Base-by-base conservation (phyloP, 2,888 invertebrate genomes). In the Cephus pygmeus region DNA sequence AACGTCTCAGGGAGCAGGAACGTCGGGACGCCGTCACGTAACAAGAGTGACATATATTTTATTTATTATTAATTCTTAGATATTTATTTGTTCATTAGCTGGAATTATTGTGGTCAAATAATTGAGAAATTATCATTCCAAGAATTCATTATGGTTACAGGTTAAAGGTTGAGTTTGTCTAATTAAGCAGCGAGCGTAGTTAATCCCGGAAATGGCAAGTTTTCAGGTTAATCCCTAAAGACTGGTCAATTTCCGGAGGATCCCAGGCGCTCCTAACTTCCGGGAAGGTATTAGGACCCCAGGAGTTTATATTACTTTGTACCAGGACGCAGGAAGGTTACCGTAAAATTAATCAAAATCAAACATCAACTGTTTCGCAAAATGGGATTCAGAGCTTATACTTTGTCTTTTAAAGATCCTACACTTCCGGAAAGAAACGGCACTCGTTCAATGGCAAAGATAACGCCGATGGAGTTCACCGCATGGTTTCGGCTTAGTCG, bases 401-500 rank as follows among this genome's bases (percentile, higher is more conserved):
- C 23, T 56, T 56, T 2, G 0, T 3, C 56, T 1, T 56, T 56
- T 6, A 0, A 56, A 56, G 56, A 9, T 23, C 6, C 56, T 23
- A 6, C 23, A 56, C 56, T 56, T 56, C 56, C 56, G 23, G 56
- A 56, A 56, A 23, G 56, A 23, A 56, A 56, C 56, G 56, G 56
- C 6, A 3, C 23, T 56, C 56, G 56, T 56, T 56, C 9, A 23
- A 23, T 9, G 56, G 23, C 23, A 9, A 23, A 23, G 23, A 56
- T 9, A 9, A 23, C 23, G 56, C 23, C 56, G 73, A 69, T 74
- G 73, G 73, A 11, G 12, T 68, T 15, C 69, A 69, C 35, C 33
- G 74, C 69, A 36, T 77, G 69, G 73, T 75, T 77, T 33, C 15
- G 40, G 74, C 74, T 74, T 74, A 74, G 40, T 75, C 23, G 71